Percentiles rank a stretch among this genome's conserved stretches.
phyloP scores from a whole-genome alignment of 1,140 invertebrate species.

The Brachionus koreanus region DNA sequence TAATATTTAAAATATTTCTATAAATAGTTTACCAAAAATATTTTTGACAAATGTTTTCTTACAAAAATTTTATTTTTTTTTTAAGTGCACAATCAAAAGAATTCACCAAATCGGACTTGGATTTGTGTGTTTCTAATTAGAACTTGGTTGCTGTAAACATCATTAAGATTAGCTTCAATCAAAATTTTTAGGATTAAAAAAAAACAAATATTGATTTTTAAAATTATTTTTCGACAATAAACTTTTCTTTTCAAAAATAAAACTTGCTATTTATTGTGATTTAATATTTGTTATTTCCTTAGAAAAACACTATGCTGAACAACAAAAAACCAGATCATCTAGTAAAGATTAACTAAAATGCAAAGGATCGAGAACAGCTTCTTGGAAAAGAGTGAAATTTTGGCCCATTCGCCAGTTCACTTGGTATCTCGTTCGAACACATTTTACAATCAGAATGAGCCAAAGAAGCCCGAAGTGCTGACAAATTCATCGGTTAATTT shows the following conservation, averaged over 20 bases:
- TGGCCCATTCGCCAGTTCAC: background rate
- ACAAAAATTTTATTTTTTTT: background rate
- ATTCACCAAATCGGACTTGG: background rate
- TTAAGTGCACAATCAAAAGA: background rate
- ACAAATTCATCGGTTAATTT: background rate
- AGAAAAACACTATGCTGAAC: background rate
- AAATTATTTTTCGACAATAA: background rate
- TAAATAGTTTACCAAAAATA: background rate
- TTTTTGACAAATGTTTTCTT: background rate
- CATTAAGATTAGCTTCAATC: background rate
- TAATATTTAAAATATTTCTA: background rate
- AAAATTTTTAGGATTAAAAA: background rate
- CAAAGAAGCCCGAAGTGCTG: background rate
- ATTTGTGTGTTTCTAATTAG: background rate
- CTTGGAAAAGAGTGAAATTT: conserved; percentile 1
- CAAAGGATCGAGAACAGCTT: conserved; percentile 1
- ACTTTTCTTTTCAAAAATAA: background rate
- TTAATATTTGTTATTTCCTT: background rate
- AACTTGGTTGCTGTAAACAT: background rate
- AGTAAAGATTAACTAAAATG: background rate
- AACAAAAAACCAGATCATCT: background rate
- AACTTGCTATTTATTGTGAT: background rate
- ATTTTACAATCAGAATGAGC: background rate
- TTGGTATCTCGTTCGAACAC: conserved; percentile 11
- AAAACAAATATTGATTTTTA: conserved; percentile 6